phyloP scores from a whole-genome alignment of 37 sponge, comb jelly and placozoan genomes.

The Amphimedon queenslandica region DNA sequence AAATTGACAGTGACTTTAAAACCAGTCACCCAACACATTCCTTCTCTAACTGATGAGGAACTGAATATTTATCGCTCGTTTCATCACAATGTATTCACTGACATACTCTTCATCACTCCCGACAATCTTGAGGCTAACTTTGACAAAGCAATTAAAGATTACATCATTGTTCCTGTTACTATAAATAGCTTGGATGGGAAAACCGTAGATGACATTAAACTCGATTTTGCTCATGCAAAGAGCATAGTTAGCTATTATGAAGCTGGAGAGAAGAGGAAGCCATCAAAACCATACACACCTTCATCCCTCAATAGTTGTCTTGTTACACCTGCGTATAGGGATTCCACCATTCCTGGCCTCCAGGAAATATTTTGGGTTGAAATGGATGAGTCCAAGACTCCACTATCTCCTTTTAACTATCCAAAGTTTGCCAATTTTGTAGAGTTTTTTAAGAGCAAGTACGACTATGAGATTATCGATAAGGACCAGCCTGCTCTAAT shows the following conservation, averaged over 20 bases:
- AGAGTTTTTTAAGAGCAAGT: slow-evolving; percentile 46
- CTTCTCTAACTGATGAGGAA: no score
- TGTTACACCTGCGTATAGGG: neutral
- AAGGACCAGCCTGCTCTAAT: slow-evolving; percentile 46
- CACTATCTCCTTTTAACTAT: slow-evolving; percentile 15
- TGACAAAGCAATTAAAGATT: slow-evolving; percentile 14
- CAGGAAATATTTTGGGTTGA: slow-evolving; percentile 33
- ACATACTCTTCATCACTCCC: slow-evolving; percentile 29
- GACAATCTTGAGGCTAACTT: slow-evolving; percentile 6
- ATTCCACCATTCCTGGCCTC: neutral
- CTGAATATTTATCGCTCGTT: slow-evolving; percentile 12
- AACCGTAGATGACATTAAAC: no score
- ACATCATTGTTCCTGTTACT: slow-evolving; percentile 53
- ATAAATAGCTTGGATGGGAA: no score
- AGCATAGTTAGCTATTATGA: no score
- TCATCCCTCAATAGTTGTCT: no score
- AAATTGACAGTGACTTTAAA: slow-evolving; percentile 45
- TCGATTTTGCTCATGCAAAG: no score
- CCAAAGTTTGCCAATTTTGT: slow-evolving; percentile 16
- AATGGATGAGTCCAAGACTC: no score
- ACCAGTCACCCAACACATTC: no score
- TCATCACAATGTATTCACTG: slow-evolving; percentile 36
- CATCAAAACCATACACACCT: no score
- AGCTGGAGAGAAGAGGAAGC: no score
- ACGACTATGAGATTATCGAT: slow-evolving; percentile 30